These are phyloP conservation scores for Butorides virescens DNA, from an alignment of 2,113 vertebrate species.

Conservation along the genomic window DNA sequence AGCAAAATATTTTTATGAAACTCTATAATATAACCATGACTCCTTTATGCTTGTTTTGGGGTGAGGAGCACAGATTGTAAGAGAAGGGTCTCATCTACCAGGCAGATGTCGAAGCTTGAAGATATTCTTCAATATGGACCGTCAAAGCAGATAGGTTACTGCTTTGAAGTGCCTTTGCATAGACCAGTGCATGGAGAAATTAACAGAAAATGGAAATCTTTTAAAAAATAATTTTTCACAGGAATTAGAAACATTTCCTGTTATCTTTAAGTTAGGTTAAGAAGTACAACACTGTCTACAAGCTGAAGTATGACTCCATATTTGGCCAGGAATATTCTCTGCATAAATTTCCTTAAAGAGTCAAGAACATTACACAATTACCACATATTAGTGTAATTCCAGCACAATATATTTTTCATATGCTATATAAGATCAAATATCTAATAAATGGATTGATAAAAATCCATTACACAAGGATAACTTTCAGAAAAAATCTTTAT, in stretches of 20 bases:
- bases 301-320: not conserved
- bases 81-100: not conserved
- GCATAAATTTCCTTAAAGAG: not conserved
- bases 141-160: not conserved
- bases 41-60: not conserved
- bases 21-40: not conserved
- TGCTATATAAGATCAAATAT: not conserved
- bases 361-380: not conserved
- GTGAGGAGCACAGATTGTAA: not conserved
- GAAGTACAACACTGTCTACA: not conserved
- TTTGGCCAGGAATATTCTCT: not conserved
- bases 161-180: not conserved
- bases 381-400: not conserved
- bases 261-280: not conserved
- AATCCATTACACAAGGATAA: not conserved
- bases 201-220: not conserved
- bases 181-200: no score
- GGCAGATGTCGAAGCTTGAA: not conserved
- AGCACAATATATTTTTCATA: not conserved
- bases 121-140: not conserved
- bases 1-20: not conserved
- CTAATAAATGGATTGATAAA: not conserved
- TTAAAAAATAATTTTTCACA: not conserved
- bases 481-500: not conserved
- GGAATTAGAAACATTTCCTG: not conserved